These are phyloP conservation scores for Ianthella basta DNA, from an alignment of 37 sponge, comb jelly and placozoan genomes.

Conservation along the genomic window DNA sequence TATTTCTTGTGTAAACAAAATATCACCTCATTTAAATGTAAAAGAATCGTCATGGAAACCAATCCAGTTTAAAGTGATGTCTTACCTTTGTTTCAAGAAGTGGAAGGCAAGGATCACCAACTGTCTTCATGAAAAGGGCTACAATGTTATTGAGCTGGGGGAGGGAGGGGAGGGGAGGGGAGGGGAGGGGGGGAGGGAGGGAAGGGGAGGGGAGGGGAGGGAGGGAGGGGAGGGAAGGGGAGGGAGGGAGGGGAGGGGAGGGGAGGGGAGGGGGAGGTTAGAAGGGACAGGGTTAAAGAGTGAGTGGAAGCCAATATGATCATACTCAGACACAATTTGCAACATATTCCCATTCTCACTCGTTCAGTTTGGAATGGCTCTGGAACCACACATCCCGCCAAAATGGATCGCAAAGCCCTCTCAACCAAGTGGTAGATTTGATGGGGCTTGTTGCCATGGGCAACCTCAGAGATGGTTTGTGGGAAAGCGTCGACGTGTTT, in stretches of 20 bases:
- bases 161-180: conserved; percentile 8
- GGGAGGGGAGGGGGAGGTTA: not conserved
- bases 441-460: conserved; percentile 26
- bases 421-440: conserved; percentile 35
- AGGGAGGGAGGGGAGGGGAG: too few species aligned
- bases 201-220: conserved; percentile 9
- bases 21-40: too few species aligned
- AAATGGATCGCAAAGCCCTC: conserved; percentile 24
- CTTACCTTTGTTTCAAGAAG: too few species aligned
- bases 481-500: conserved; percentile 15
- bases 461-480: not conserved
- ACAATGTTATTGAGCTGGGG: not conserved
- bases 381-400: conserved; percentile 46
- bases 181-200: not conserved
- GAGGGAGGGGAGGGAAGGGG: too few species aligned
- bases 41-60: too few species aligned
- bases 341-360: not conserved
- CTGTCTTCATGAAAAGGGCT: too few species aligned
- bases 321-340: not conserved
- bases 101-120: too few species aligned
- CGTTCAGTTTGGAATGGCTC: conserved; percentile 30
- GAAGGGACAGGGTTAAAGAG: too few species aligned
- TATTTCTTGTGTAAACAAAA: too few species aligned
- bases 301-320: not conserved
- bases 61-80: too few species aligned